These are phyloP conservation scores for Clupea harengus DNA, from an alignment of 2,113 vertebrate species.

Conservation along the genomic window DNA sequence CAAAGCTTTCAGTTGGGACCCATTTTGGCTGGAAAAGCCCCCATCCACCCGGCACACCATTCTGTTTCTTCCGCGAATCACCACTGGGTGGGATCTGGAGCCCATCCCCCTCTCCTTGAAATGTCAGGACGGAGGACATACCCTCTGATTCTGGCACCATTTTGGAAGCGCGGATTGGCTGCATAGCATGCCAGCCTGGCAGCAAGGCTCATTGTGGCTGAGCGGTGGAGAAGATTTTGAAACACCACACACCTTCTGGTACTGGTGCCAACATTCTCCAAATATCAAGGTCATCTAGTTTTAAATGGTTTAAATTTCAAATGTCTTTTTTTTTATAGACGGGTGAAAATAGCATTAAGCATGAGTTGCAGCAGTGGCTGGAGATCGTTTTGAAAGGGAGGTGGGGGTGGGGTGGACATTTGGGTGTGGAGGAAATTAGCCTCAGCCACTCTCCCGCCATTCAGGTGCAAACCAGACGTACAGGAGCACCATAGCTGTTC, in stretches of 20 bases:
- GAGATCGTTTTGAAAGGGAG: background rate
- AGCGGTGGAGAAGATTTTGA: background rate
- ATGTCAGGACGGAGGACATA: conserved; percentile 30
- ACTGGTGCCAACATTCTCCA: background rate
- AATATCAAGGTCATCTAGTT: background rate
- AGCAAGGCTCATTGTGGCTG: background rate
- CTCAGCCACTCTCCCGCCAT: background rate
- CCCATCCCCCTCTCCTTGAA: background rate
- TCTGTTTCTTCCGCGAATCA: background rate
- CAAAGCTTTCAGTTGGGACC: background rate
- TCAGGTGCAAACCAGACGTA: background rate
- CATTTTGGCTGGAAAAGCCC: background rate
- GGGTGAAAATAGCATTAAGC: background rate
- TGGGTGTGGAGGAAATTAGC: background rate
- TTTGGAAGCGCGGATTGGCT: conserved; percentile 18
- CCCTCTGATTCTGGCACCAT: conserved; percentile 45
- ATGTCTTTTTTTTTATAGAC: background rate
- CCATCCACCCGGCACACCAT: background rate
- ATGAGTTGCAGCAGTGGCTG: background rate
- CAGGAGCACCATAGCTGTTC: background rate
- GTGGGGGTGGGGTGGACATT: background rate
- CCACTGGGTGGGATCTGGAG: conserved; percentile 14
- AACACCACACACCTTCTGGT: background rate
- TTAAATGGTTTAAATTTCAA: background rate
- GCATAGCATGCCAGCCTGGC: background rate